A percentile compares a stretch with the other conserved stretches of the same genome.
Conservation (phyloP, 2,113 vertebrate species). For the Cynopterus brachyotis region DNA sequence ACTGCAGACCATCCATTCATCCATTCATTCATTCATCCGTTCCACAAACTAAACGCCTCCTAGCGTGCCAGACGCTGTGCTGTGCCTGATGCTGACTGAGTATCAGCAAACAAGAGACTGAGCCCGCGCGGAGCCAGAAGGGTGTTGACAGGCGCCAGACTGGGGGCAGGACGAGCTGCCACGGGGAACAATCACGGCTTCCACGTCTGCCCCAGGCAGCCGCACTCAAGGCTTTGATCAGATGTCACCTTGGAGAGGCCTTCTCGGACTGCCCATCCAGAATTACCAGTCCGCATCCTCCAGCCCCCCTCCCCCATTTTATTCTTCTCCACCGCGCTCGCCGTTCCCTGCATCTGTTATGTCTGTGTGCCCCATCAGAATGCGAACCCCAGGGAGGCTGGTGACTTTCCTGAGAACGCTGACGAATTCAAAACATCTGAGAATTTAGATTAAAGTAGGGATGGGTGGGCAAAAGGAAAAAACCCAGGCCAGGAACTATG, state of each 20-base stretch:
- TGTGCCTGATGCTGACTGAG: background rate
- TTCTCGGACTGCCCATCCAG: background rate
- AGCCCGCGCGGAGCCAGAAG: background rate
- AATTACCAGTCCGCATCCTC: no score
- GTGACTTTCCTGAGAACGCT: accelerated
- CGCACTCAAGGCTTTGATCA: background rate
- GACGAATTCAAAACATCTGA: background rate
- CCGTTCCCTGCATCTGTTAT: background rate
- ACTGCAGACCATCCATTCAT: background rate
- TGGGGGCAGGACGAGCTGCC: background rate
- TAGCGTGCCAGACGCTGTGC: background rate
- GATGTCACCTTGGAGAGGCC: background rate
- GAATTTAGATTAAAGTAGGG: background rate
- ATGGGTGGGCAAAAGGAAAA: background rate
- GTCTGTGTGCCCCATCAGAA: background rate
- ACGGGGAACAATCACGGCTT: accelerated
- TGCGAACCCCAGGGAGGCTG: background rate
- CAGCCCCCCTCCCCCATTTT: background rate
- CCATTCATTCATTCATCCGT: background rate
- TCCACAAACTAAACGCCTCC: background rate
- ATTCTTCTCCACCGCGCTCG: background rate
- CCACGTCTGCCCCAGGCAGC: background rate
- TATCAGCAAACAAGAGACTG: background rate
- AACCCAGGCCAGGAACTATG: background rate
- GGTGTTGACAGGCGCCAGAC: background rate